Percentiles rank a stretch among this genome's conserved stretches.
phyloP scores from a whole-genome alignment of 2,797 vertebrate genomes.

The Pangasius macronema region DNA sequence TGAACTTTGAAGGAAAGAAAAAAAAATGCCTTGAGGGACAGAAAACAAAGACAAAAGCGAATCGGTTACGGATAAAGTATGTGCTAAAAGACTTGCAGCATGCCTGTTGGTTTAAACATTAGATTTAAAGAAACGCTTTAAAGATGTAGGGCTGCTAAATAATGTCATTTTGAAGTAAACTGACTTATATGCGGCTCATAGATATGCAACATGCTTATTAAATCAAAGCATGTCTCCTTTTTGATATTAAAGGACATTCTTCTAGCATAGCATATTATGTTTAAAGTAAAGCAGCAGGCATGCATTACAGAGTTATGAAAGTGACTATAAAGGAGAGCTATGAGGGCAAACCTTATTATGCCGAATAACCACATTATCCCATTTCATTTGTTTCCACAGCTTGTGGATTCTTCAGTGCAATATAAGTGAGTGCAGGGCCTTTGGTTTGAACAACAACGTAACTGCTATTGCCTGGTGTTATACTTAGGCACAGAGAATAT shows the following conservation, averaged over 20 bases:
- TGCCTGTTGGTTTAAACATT: constrained; percentile 19
- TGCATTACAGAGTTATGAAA: constrained; percentile 62
- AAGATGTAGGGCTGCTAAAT: not conserved
- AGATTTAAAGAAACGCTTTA: constrained; percentile 1
- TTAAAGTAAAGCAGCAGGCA: not conserved
- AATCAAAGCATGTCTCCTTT: not conserved
- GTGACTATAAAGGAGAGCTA: constrained; percentile 57
- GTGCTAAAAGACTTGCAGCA: not conserved
- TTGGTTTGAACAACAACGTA: constrained; percentile 44
- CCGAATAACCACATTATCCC: constrained; percentile 15
- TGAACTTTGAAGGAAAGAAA: constrained; percentile 22
- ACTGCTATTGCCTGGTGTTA: constrained; percentile 44
- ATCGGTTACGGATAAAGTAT: constrained; percentile 36
- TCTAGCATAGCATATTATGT: not conserved
- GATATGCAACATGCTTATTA: constrained; percentile 15
- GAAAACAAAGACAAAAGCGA: constrained; percentile 38
- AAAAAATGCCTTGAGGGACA: constrained; percentile 26
- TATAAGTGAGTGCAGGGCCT: constrained; percentile 19
- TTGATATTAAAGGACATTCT: not conserved
- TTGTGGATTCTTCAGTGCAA: constrained; percentile 31
- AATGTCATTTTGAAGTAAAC: not conserved
- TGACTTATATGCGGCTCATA: not conserved
- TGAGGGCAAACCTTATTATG: constrained; percentile 36
- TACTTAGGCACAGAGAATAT: constrained; percentile 50
- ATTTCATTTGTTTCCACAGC: constrained; percentile 30